Conservation (phyloP, 1,140 invertebrate species). For the Euschistus heros region DNA sequence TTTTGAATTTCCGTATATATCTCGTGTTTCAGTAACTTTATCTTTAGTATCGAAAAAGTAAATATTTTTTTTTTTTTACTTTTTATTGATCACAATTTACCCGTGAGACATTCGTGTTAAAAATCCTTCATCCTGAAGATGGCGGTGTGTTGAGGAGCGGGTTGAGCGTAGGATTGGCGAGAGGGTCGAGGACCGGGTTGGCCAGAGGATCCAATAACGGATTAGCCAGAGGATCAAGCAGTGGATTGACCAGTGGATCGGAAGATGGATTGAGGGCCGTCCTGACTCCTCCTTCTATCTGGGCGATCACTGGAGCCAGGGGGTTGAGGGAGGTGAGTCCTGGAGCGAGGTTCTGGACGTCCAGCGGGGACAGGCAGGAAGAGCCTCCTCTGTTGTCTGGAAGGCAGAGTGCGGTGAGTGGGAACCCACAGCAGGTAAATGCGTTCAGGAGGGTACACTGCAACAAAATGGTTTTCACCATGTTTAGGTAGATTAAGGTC, state of each 20-base stretch:
- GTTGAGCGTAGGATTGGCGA: background rate
- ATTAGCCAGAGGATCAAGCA: background rate
- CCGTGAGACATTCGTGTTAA: too few species aligned
- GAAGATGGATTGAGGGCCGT: background rate
- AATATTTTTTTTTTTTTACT: too few species aligned
- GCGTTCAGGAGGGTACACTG: slow-evolving; percentile 5
- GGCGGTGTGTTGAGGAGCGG: background rate
- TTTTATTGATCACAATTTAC: too few species aligned
- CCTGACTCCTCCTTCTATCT: background rate
- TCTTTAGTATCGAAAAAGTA: too few species aligned
- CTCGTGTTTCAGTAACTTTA: too few species aligned
- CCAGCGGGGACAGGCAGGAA: slow-evolving; percentile 8
- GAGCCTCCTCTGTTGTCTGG: background rate
- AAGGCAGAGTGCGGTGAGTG: background rate
- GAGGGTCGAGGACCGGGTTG: background rate
- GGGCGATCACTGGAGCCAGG: background rate
- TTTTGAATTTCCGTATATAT: too few species aligned
- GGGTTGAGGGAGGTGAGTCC: slow-evolving; percentile 6
- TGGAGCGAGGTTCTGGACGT: slow-evolving; percentile 1
- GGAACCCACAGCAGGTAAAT: background rate
- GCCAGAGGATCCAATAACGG: background rate
- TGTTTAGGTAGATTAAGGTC: too few species aligned
- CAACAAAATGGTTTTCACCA: too few species aligned
- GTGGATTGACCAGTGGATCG: background rate
- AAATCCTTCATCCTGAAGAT: too few species aligned